A percentile compares a stretch with the other conserved stretches of the same genome.
These are phyloP conservation scores for Gnathonemus echidnorhynchus DNA, from an alignment of 2,113 vertebrate genomes.

Conservation along the genomic window DNA sequence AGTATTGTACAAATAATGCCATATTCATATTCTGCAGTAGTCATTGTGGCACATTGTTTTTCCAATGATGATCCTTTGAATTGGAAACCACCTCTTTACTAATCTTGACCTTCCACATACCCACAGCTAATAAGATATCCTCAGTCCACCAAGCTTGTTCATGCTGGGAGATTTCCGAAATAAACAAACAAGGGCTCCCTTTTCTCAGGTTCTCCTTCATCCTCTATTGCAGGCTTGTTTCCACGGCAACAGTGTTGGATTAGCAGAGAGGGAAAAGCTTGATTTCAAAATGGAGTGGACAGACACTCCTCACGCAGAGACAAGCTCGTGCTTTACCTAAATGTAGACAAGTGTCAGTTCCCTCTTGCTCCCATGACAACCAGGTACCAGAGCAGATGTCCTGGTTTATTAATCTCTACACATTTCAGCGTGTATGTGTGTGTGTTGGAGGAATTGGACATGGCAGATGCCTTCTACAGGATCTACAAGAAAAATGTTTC, in stretches of 20 bases:
- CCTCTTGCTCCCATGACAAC: slow-evolving; percentile 70
- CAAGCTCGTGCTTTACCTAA: slow-evolving; percentile 59
- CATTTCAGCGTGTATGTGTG: neutral
- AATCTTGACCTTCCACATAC: slow-evolving; percentile 3
- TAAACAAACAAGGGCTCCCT: slow-evolving; percentile 66
- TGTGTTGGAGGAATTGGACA: neutral
- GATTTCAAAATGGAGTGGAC: slow-evolving; percentile 18
- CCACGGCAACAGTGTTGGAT: slow-evolving; percentile 69
- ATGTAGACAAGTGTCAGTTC: slow-evolving; percentile 55
- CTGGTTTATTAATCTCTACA: neutral
- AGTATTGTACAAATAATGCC: neutral
- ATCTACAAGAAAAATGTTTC: neutral
- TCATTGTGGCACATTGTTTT: neutral
- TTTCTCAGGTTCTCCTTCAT: slow-evolving; percentile 53
- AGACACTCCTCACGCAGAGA: slow-evolving; percentile 53
- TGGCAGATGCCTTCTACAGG: neutral
- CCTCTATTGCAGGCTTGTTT: slow-evolving; percentile 62
- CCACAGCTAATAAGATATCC: slow-evolving; percentile 29
- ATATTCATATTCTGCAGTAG: neutral
- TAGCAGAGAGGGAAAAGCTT: slow-evolving; percentile 55
- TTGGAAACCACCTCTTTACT: slow-evolving; percentile 4
- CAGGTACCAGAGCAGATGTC: slow-evolving; percentile 47
- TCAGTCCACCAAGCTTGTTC: slow-evolving; percentile 46
- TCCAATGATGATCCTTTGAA: neutral
- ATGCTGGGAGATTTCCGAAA: slow-evolving; percentile 40